These are phyloP conservation scores for Chaunax sp. DNA, from an alignment of 2,797 vertebrate genomes.

Conservation along the genomic window DNA sequence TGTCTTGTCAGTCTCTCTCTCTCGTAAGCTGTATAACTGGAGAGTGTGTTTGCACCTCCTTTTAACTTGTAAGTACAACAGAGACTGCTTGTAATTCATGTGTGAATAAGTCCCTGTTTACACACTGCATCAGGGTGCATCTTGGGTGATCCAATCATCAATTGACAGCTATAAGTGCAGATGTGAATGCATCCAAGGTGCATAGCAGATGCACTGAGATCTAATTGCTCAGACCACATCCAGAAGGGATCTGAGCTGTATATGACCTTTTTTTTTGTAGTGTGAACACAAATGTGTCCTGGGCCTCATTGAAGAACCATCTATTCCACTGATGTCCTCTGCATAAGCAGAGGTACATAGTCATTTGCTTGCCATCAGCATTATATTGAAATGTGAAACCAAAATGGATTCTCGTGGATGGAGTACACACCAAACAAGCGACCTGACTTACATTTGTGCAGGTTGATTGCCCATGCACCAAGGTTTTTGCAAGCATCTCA, in stretches of 20 bases:
- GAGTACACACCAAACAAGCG: neutral
- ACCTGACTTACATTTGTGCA: neutral
- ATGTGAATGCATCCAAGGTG: neutral
- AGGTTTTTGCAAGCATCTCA: neutral
- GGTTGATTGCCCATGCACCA: neutral
- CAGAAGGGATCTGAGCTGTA: neutral
- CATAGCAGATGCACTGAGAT: neutral
- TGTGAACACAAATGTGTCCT: neutral
- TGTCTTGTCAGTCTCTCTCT: slow-evolving; percentile 34
- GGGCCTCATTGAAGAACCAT: neutral
- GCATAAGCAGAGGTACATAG: neutral
- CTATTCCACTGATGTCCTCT: neutral
- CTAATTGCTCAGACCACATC: neutral
- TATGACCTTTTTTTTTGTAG: neutral
- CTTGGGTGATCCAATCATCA: neutral
- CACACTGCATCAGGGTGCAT: neutral
- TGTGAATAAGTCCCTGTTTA: slow-evolving; percentile 6
- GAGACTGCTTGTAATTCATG: neutral
- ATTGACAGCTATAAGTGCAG: neutral
- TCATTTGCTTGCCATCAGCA: neutral
- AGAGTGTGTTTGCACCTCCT: slow-evolving; percentile 36
- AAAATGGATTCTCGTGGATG: neutral
- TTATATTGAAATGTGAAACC: neutral
- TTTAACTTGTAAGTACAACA: slow-evolving; percentile 29
- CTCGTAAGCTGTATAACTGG: slow-evolving; percentile 21